Percentiles rank a stretch among this genome's conserved stretches.
These are phyloP conservation scores for Nemurella pictetii DNA, from an alignment of 2,888 invertebrate genomes.

Conservation along the genomic window DNA sequence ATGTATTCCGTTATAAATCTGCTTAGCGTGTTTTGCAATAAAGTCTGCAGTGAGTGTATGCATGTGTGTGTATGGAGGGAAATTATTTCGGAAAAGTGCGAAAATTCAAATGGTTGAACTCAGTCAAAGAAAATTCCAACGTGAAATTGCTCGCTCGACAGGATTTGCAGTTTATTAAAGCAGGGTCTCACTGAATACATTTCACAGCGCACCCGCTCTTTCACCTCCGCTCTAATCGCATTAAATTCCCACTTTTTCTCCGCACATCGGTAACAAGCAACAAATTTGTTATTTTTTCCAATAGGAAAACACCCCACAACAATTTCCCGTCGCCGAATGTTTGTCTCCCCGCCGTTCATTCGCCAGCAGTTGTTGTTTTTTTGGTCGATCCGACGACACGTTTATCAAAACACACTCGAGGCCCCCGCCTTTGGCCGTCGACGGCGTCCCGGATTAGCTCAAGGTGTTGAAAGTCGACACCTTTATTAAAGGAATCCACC, in stretches of 20 bases:
- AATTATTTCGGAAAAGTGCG: neutral
- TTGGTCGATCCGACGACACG: neutral
- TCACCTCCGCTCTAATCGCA: neutral
- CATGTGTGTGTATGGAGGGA: neutral
- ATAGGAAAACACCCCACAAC: neutral
- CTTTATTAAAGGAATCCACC: conserved; percentile 30
- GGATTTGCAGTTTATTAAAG: neutral
- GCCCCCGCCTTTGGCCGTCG: neutral
- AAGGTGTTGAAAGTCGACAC: conserved; percentile 27
- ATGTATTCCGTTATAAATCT: neutral
- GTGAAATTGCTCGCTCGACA: too few relatives aligned
- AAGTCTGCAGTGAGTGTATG: neutral
- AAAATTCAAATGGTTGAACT: neutral
- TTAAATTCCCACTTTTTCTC: neutral
- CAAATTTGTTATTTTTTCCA: neutral
- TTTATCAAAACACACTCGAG: neutral
- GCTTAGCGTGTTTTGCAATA: neutral
- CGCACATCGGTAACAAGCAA: neutral
- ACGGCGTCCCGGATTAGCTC: neutral
- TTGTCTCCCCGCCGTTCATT: neutral
- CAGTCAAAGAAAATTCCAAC: neutral
- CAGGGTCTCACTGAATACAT: neutral
- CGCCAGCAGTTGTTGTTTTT: neutral
- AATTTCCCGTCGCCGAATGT: neutral
- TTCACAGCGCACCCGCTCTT: neutral